Percentiles rank a stretch among this genome's conserved stretches.
These are phyloP conservation scores for Prionace glauca DNA, from an alignment of 2,797 vertebrate genomes.

Conservation along the genomic window DNA sequence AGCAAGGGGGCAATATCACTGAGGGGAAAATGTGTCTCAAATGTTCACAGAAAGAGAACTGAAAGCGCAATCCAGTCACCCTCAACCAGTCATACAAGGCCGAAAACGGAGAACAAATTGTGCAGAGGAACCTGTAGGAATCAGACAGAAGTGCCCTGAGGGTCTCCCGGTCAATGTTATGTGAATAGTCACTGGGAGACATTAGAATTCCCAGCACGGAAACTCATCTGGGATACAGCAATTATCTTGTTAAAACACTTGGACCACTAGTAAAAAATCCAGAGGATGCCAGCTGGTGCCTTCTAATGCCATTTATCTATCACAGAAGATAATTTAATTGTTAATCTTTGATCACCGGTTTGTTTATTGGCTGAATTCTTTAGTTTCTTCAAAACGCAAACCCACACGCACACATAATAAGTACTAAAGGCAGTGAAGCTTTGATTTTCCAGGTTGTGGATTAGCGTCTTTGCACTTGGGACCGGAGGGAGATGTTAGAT, in stretches of 20 bases:
- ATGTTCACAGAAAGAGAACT: not conserved
- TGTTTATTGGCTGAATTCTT: not conserved
- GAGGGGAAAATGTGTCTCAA: not conserved
- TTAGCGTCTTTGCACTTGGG: not conserved
- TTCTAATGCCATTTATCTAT: constrained; percentile 1
- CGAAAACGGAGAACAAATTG: not conserved
- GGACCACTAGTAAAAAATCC: not conserved
- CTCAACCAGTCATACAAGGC: not conserved
- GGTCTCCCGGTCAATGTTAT: not conserved
- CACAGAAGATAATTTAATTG: not conserved
- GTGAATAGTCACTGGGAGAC: not conserved
- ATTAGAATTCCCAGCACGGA: not conserved
- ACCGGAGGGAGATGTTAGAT: not conserved
- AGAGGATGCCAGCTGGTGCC: not conserved
- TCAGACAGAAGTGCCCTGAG: not conserved
- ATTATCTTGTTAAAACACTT: not conserved
- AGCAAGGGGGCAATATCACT: not conserved
- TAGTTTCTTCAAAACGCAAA: not conserved
- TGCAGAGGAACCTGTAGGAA: not conserved
- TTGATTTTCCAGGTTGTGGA: not conserved
- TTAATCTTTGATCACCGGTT: not conserved
- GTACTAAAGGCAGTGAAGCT: not conserved
- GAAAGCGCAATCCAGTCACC: not conserved
- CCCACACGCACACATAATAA: not conserved
- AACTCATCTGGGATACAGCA: not conserved